Base-by-base conservation (phyloP, 2,113 vertebrate species). In the Corydoras maculifer region DNA sequence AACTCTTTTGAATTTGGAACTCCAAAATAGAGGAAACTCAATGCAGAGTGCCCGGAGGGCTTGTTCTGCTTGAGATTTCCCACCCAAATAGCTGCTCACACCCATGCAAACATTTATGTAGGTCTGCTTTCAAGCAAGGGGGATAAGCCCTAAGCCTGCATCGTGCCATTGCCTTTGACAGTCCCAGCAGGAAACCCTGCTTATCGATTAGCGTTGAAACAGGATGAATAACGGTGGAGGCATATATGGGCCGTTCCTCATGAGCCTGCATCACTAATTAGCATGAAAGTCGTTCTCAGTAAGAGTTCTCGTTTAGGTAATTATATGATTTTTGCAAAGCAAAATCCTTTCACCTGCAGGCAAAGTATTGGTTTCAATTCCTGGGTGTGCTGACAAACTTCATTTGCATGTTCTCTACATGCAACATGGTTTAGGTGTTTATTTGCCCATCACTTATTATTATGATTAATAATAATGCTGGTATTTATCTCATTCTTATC, bases 1-100 rank as follows among this genome's bases (percentile, higher is more conserved):
- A 89, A 89, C 89, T 88, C 86, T 84, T 89, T 89, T 86, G 85
- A 87, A 85, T 89, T 88, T 87, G 79, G 82, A 86, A 88, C 78
- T 73, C 60, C 79, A 82, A 81, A 82, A 84, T 68, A 76, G 84
- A 43, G 81, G 86, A 82, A 86, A 87, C 86, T 84, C 80, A 86
- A 88, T 86, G 86, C 79, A 82, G 58, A 32, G 65, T 83, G 78
- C 85, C 88, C 86, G 35, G 30, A 82, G 85, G 87, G 82, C 75
- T 78, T 83, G 61, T 73, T 76, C 83, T 86, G 75, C 83, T 83
- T 75, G 78, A 85, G 83, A 84, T 83, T 87, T 87, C 85, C 83
- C 77, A 43, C 76, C 68, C 70, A 74, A 57, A 70, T 65, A 62
- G 74, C 58, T 74, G 70, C 74, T 67, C 62, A 73, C 77, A 74